A percentile compares a stretch with the other conserved stretches of the same genome.
phyloP scores from a whole-genome alignment of 92 coral and sea anemone genomes.

The Plumapathes pennacea region DNA sequence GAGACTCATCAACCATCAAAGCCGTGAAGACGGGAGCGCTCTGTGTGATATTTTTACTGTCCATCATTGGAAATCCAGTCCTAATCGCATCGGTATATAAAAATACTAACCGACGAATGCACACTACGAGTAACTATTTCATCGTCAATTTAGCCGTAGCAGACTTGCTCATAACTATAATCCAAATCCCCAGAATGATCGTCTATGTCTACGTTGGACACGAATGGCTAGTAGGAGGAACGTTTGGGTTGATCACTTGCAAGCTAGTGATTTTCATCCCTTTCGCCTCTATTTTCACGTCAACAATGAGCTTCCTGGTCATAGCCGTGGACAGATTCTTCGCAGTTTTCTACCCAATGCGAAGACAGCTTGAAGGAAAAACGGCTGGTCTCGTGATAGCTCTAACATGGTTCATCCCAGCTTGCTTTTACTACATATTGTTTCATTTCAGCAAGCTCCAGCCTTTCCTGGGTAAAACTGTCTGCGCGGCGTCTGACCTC shows the following conservation, averaged over 20 bases:
- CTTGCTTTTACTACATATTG: conserved; percentile 6
- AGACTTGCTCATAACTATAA: conserved; percentile 24
- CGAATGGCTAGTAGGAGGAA: conserved; percentile 26
- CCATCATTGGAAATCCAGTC: conserved; percentile 19
- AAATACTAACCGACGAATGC: conserved; percentile 9
- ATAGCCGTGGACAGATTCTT: conserved; percentile 27
- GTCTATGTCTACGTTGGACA: conserved; percentile 10
- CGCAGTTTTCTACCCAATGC: conserved; percentile 27
- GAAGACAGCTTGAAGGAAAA: conserved; percentile 8
- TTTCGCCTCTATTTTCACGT: conserved; percentile 22
- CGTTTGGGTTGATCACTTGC: conserved; percentile 26
- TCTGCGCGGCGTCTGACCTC: conserved; percentile 4
- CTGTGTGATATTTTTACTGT: no score
- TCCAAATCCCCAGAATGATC: conserved; percentile 27
- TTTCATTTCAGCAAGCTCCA: conserved; percentile 10
- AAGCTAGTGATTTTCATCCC: conserved; percentile 24
- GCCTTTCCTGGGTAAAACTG: not conserved
- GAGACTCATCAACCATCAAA: no score
- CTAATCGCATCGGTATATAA: conserved; percentile 15
- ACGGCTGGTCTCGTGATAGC: conserved; percentile 3
- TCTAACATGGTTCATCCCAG: conserved; percentile 5
- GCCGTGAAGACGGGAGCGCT: no score
- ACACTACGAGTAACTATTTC: conserved; percentile 18
- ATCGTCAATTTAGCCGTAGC: conserved; percentile 36
- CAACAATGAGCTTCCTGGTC: conserved; percentile 25